A percentile compares a stretch with the other conserved stretches of the same genome.
These are phyloP conservation scores for Chrysolina americana DNA, from an alignment of 2,888 invertebrate genomes.

Conservation along the genomic window DNA sequence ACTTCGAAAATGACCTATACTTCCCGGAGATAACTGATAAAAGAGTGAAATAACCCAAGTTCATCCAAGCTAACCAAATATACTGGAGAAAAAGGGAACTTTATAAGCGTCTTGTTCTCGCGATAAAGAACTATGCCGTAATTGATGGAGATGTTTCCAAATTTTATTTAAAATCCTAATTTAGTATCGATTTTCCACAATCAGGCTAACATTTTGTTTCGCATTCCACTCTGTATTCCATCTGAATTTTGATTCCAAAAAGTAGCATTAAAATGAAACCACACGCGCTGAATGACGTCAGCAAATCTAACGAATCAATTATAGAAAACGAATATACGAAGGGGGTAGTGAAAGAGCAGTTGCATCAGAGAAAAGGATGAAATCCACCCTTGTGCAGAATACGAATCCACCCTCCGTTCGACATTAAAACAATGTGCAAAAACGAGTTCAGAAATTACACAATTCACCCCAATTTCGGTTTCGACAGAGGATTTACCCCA, in stretches of 20 bases:
- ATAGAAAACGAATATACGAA: constrained; percentile 45
- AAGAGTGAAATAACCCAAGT: too few species aligned
- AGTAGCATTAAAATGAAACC: constrained; percentile 24
- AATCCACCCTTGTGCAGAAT: constrained; percentile 42
- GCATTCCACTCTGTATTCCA: constrained; percentile 11
- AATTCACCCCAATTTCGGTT: constrained; percentile 58
- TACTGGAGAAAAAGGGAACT: too few species aligned
- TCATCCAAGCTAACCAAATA: too few species aligned
- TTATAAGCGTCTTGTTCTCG: too few species aligned
- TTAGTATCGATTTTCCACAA: too few species aligned
- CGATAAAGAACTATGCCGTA: too few species aligned
- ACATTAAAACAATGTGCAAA: constrained; percentile 61
- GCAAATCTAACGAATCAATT: constrained; percentile 60
- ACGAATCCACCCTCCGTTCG: constrained; percentile 43
- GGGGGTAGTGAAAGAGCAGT: constrained; percentile 43
- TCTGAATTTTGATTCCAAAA: constrained; percentile 31
- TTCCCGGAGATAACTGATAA: too few species aligned
- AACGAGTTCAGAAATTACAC: constrained; percentile 59
- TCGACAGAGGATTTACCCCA: constrained; percentile 48
- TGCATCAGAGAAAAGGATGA: constrained; percentile 50
- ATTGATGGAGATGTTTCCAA: too few species aligned
- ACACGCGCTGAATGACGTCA: constrained; percentile 54
- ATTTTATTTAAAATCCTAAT: too few species aligned
- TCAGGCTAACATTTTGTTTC: too few species aligned
- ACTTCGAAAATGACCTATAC: too few species aligned